Percentiles rank a stretch among this genome's conserved stretches.
phyloP scores from a whole-genome alignment of 2,888 invertebrate species.

The Thelaira solivaga region DNA sequence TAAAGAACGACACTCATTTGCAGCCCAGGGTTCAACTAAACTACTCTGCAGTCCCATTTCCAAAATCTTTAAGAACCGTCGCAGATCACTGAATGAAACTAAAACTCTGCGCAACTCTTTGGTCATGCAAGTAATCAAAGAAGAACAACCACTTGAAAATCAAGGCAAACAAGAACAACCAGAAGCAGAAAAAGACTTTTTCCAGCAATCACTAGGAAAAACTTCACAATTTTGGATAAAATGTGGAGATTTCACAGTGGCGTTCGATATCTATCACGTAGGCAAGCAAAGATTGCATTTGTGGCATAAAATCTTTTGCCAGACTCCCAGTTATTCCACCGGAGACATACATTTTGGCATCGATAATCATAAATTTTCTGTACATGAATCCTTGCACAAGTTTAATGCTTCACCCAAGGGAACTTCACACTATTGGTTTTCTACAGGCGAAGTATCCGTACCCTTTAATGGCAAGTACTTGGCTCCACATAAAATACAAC shows the following conservation, averaged over 20 bases:
- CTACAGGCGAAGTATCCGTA: constrained; percentile 70
- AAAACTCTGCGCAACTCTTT: constrained; percentile 70
- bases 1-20: neutral
- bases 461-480: constrained; percentile 72
- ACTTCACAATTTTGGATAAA: constrained; percentile 71
- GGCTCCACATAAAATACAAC: constrained; percentile 67
- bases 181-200: constrained; percentile 67
- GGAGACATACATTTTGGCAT: constrained; percentile 72
- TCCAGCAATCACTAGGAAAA: constrained; percentile 40
- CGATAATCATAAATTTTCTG: constrained; percentile 70
- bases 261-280: constrained; percentile 67
- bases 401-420: constrained; percentile 63
- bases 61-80: constrained; percentile 51
- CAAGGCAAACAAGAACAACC: neutral
- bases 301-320: constrained; percentile 72
- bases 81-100: constrained; percentile 51
- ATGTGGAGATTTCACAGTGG: constrained; percentile 69
- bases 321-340: constrained; percentile 69
- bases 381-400: constrained; percentile 30
- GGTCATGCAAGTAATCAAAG: constrained; percentile 72
- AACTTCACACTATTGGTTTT: constrained; percentile 74
- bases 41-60: constrained; percentile 68
- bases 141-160: constrained; percentile 70
- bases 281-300: constrained; percentile 66
- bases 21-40: constrained; percentile 3